Evolutionary conservation across 92 coral and sea anemone species (phyloP), one percentile per base, ranked within the genome.

Genomic region (Meandrina meandrites): DNA sequence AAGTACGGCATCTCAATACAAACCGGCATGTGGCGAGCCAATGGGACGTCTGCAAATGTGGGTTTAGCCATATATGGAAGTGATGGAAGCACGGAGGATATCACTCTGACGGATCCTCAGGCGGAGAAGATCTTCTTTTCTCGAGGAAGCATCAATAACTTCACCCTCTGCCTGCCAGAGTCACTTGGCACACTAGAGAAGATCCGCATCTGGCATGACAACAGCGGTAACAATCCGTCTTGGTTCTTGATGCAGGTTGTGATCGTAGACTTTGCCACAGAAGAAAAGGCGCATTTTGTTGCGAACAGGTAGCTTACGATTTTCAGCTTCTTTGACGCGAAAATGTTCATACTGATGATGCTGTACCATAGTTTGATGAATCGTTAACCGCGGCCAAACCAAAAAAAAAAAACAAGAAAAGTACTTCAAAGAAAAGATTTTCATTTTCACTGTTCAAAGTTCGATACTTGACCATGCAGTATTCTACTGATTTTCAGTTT

Each of bases 11-110:
- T 94, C 24, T 91, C 98, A 0, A 83, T 94, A 24, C 96, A 94
- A 67, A 93, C 98, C 0, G 98, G 98, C 24, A 94, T 94, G 96
- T 94, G 98, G 98, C 81, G 91, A 78, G 96, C 94, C 45, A 93
- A 89, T 79, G 98, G 98, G 0, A 94, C 98, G 1, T 84, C 98
- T 1, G 94, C 98, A 16, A 94, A 94, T 66, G 96, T 94, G 40
- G 94, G 94, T 12, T 42, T 94, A 36, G 81, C 81, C 53, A 91
- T 94, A 21, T 91, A 88, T 66, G 98, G 98, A 36, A 92, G 90
- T 53, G 92, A 91, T 27, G 94, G 92, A 27, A 87, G 76, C 40
- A 80, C 96, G 14, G 92, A 86, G 53, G 89, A 90, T 37, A 91
- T 94, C 16, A 75, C 89, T 37, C 76, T 94, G 34, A 91, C 98